A percentile compares a stretch with the other conserved stretches of the same genome.
Conservation (phyloP, 2,888 invertebrate species). For the Sinotaia quadrata region DNA sequence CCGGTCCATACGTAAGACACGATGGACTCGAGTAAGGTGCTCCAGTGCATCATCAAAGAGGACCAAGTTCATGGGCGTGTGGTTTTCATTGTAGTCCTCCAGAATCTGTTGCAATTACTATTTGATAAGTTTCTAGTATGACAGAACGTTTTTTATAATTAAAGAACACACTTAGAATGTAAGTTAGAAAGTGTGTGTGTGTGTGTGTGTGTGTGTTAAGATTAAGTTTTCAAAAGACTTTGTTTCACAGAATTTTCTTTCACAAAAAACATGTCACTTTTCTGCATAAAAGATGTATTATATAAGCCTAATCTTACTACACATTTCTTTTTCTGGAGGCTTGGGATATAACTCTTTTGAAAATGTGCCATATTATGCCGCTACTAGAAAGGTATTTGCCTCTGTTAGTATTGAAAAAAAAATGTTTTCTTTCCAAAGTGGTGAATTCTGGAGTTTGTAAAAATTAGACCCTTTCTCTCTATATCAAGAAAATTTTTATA, state of each 20-base stretch:
- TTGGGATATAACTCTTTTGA: too few relatives aligned
- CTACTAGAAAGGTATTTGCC: too few relatives aligned
- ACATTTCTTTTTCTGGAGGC: too few relatives aligned
- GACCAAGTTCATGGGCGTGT: slow-evolving; percentile 83
- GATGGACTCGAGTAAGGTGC: slow-evolving; percentile 89
- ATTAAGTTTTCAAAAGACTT: too few relatives aligned
- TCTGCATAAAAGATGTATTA: too few relatives aligned
- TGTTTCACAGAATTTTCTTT: too few relatives aligned
- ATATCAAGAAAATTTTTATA: not conserved
- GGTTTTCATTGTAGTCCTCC: slow-evolving; percentile 86
- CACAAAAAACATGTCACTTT: too few relatives aligned
- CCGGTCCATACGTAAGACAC: slow-evolving; percentile 85
- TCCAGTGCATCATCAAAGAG: slow-evolving; percentile 93
- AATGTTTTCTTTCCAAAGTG: too few relatives aligned
- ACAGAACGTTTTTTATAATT: not conserved
- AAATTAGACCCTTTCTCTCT: not conserved
- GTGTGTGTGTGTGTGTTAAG: slow-evolving; percentile 16
- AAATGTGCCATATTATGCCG: too few relatives aligned
- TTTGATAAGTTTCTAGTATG: not conserved
- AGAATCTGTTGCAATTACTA: slow-evolving; percentile 84
- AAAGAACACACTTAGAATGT: not conserved
- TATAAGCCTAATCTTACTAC: too few relatives aligned
- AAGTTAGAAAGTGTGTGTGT: not conserved
- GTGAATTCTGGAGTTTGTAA: too few relatives aligned
- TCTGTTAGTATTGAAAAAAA: too few relatives aligned